phyloP scores from a whole-genome alignment of 2,888 invertebrate genomes.

The Rosalia funebris region DNA sequence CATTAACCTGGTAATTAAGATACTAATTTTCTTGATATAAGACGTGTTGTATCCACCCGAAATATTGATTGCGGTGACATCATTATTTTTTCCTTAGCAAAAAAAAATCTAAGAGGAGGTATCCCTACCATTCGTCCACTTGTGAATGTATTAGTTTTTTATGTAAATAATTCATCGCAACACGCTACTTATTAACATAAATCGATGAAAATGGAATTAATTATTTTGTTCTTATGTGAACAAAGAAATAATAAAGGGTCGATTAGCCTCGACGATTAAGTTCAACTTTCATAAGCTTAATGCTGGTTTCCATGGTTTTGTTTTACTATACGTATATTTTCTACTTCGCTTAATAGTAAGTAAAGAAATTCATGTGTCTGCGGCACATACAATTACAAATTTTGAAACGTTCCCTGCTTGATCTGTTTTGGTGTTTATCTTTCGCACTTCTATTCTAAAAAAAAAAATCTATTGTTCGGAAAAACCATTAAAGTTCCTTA shows the following conservation, averaged over 20 bases:
- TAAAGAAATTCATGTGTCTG: too few relatives aligned
- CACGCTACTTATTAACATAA: not conserved
- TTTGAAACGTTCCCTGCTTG: too few relatives aligned
- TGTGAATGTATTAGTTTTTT: too few relatives aligned
- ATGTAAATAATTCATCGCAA: not conserved
- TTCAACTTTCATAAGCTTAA: not conserved
- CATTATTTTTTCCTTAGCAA: not conserved
- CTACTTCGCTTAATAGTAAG: too few relatives aligned
- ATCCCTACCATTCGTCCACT: too few relatives aligned
- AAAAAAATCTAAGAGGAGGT: not conserved
- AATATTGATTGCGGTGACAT: not conserved
- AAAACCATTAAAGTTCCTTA: too few relatives aligned
- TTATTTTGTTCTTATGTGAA: constrained; percentile 1
- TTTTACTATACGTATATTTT: too few relatives aligned
- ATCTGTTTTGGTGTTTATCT: too few relatives aligned
- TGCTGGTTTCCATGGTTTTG: not conserved
- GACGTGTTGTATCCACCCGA: not conserved
- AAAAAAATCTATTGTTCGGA: too few relatives aligned
- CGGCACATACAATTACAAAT: too few relatives aligned
- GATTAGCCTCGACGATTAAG: not conserved
- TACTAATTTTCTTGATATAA: not conserved
- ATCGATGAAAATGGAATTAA: constrained; percentile 6
- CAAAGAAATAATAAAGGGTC: not conserved
- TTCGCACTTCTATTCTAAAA: too few relatives aligned
- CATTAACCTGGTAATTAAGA: too few relatives aligned